These are phyloP conservation scores for Pangasianodon hypophthalmus DNA, from an alignment of 2,113 vertebrate species.

Conservation along the genomic window DNA sequence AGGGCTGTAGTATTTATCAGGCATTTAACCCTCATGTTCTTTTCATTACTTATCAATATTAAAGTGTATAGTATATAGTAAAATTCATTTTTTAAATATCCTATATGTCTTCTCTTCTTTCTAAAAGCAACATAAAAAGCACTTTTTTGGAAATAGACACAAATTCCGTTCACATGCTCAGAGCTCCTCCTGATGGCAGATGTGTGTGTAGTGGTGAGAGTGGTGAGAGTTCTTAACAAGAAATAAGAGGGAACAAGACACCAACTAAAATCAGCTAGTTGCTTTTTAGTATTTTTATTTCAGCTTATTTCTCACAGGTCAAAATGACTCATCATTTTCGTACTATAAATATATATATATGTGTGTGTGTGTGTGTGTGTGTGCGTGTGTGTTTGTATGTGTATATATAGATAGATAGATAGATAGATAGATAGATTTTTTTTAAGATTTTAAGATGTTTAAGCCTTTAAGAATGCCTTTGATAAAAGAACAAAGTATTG, in stretches of 20 bases:
- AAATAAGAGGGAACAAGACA: neutral
- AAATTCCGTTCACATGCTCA: neutral
- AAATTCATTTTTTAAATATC: neutral
- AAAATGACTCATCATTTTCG: neutral
- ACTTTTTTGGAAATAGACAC: neutral
- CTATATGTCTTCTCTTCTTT: neutral
- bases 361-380: too few species aligned
- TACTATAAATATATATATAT: too few species aligned
- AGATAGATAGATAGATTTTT: too few species aligned
- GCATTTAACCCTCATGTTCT: neutral
- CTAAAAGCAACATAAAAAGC: neutral
- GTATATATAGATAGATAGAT: too few species aligned
- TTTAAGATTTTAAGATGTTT: too few species aligned
- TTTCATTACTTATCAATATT: neutral
- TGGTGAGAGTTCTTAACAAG: neutral
- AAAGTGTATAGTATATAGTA: too few species aligned
- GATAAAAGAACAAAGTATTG: too few species aligned
- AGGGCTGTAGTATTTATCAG: neutral
- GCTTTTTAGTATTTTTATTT: neutral
- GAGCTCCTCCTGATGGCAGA: slow-evolving; percentile 14
- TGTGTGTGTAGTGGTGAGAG: neutral
- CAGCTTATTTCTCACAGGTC: too few species aligned
- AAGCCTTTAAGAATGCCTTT: too few species aligned
- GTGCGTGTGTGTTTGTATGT: too few species aligned
- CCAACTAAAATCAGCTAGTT: too few species aligned